Conservation (phyloP, 1,140 invertebrate genomes). For the Nasonia longicornis region DNA sequence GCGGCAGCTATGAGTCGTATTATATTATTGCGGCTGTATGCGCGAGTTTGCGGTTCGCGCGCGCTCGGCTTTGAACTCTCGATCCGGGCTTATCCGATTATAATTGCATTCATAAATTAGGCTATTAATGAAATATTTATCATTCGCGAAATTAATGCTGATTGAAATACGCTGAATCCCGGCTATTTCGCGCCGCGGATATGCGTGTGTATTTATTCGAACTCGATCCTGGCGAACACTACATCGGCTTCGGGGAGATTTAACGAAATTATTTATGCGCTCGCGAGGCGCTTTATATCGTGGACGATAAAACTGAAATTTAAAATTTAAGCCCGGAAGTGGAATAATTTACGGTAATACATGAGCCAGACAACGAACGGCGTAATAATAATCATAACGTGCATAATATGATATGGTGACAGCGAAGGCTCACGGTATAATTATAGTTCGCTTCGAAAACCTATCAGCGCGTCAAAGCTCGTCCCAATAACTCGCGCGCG, state of each 20-base stretch:
- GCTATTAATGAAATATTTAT: neutral
- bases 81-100: neutral
- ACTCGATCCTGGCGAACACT: neutral
- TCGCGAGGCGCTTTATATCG: neutral
- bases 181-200: neutral
- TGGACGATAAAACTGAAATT: too few species aligned
- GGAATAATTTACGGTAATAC: too few species aligned
- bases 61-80: neutral
- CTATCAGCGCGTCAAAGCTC: neutral
- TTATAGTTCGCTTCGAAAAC: neutral
- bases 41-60: neutral
- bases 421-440: neutral
- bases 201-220: too few species aligned
- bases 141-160: neutral
- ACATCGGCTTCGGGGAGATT: neutral
- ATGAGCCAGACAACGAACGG: neutral
- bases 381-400: neutral
- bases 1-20: neutral
- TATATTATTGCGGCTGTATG: neutral
- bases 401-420: neutral
- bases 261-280: neutral
- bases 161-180: neutral
- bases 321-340: too few species aligned
- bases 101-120: neutral
- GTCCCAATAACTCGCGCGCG: neutral